Evolutionary conservation across 37 sponge, comb jelly and placozoan species (phyloP).

Genomic region (Halisarca cf. caerulea): DNA sequence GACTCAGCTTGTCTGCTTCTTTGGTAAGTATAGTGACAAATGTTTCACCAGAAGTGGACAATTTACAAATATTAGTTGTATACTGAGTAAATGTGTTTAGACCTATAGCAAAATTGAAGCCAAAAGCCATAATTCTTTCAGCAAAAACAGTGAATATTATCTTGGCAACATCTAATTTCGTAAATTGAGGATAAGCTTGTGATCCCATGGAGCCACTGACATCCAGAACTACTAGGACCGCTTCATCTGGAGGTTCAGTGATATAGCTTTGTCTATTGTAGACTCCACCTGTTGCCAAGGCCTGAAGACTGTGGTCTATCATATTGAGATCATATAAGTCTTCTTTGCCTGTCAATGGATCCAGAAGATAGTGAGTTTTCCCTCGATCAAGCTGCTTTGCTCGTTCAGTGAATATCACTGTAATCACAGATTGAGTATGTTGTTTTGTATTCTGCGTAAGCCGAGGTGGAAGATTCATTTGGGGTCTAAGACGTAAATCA

Average conservation of each 20-base stretch:
- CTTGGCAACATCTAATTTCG: slow-evolving; percentile 17
- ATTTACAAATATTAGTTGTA: background rate
- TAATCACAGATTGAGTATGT: background rate
- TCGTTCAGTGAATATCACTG: slow-evolving; percentile 1
- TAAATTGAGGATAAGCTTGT: background rate
- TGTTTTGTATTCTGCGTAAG: background rate
- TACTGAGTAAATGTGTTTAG: background rate
- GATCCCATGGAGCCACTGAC: slow-evolving; percentile 12
- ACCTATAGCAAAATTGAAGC: background rate
- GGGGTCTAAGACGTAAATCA: background rate
- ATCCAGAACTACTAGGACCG: background rate
- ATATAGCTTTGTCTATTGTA: too few species aligned
- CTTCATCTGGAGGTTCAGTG: background rate
- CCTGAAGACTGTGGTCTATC: background rate
- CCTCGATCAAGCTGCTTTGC: background rate
- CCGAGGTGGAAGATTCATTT: background rate
- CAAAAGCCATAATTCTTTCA: slow-evolving; percentile 24
- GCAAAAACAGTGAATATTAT: slow-evolving; percentile 30
- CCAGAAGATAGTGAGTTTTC: background rate
- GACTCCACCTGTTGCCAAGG: background rate
- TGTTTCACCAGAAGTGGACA: background rate
- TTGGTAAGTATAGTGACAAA: background rate
- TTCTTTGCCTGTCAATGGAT: slow-evolving; percentile 17
- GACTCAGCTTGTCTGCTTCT: background rate
- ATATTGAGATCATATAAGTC: background rate